Evolutionary conservation across 2,113 vertebrate genomes (phyloP), one percentile per base, ranked within the genome.

Genomic region (Chaenocephalus aceratus): DNA sequence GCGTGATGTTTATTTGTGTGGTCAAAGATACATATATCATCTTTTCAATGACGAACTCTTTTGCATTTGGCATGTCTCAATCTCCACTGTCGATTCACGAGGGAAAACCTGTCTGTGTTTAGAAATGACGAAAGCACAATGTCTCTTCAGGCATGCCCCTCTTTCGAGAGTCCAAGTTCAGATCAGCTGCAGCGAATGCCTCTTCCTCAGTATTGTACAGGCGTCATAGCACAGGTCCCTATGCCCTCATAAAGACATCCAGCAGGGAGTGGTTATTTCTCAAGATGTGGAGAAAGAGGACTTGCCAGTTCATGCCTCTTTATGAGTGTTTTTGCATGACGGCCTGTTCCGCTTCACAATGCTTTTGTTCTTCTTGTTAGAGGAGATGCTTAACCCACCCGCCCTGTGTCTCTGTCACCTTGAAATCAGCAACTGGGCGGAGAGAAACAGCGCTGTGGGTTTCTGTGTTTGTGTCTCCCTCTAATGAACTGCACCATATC

Each of bases 241-340:
- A 85, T 92, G 85, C 88, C 87, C 91, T 91, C 88, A 89, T 89
- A 93, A 94, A 94, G 78, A 89, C 85, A 89, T 83, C 91, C 91
- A 94, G 91, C 91, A 94, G 90, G 92, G 87, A 95, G 88, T 93
- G 87, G 94, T 94, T 93, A 94, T 91, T 94, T 89, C 85, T 90
- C 91, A 94, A 91, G 91, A 93, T 93, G 93, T 93, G 90, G 86
- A 85, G 82, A 89, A 86, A 5, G 76, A 87, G 80, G 90, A 91
- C 90, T 83, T 87, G 92, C 92, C 92, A 92, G 86, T 89, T 92
- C 89, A 88, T 90, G 90, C 86, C 88, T 91, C 83, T 91, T 90
- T 91, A 90, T 89, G 83, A 89, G 88, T 92, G 86, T 92, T 93
- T 90, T 91, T 91, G 89, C 91, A 88, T 68, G 77, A 81, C 71